phyloP scores from a whole-genome alignment of 2,113 vertebrate genomes.

The Lepus timidus region DNA sequence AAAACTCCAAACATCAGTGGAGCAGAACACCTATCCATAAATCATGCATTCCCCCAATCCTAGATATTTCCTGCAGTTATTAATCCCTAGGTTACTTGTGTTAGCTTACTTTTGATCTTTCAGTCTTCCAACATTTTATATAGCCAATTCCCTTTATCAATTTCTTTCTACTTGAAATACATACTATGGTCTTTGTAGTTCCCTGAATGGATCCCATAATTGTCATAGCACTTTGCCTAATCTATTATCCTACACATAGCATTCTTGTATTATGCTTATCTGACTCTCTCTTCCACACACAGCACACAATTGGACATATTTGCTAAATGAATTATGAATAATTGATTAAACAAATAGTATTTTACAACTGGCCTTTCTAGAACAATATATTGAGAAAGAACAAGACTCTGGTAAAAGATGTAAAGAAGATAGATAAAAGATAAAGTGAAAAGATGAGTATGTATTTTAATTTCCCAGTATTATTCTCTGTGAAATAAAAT shows the following conservation, averaged over 20 bases:
- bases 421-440: background rate
- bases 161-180: background rate
- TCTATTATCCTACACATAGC: background rate
- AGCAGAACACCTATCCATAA: background rate
- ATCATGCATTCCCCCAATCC: background rate
- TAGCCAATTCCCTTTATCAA: background rate
- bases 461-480: slow-evolving; percentile 7
- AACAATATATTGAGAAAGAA: background rate
- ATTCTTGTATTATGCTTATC: background rate
- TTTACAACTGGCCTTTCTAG: background rate
- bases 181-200: background rate
- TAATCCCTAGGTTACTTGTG: background rate
- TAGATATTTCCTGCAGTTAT: background rate
- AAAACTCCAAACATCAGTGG: background rate
- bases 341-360: slow-evolving; percentile 27
- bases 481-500: background rate
- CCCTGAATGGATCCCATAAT: background rate
- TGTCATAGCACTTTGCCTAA: background rate
- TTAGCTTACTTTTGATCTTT: background rate
- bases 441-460: background rate
- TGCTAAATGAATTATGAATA: background rate
- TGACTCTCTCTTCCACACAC: background rate
- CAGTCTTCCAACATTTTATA: background rate
- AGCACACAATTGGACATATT: background rate
- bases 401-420: background rate